These are phyloP conservation scores for Climacteris rufus DNA, from an alignment of 2,113 vertebrate species.

Conservation along the genomic window DNA sequence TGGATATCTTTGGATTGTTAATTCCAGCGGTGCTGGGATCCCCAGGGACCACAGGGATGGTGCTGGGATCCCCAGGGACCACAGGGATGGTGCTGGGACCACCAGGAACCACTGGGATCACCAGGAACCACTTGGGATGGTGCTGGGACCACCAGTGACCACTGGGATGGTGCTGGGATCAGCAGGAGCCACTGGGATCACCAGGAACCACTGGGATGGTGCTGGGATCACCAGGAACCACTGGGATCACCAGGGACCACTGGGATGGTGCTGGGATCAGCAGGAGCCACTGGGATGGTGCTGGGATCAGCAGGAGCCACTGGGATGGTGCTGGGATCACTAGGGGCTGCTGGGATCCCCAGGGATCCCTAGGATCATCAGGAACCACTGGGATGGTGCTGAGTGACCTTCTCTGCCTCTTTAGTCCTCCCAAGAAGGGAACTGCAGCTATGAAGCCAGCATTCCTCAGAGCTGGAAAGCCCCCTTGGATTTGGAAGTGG, in stretches of 20 bases:
- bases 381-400: neutral
- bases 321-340: neutral
- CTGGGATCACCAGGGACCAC: too few relatives aligned
- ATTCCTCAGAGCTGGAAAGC: neutral
- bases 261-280: neutral
- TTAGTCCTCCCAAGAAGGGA: neutral
- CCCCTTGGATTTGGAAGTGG: neutral
- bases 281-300: neutral
- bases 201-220: neutral
- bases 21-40: neutral
- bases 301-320: neutral
- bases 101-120: neutral
- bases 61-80: neutral
- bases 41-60: neutral
- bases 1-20: neutral
- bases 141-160: fast-evolving
- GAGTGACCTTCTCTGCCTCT: neutral
- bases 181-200: too few relatives aligned
- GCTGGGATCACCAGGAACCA: neutral
- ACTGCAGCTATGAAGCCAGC: neutral
- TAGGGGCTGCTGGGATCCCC: neutral
- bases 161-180: neutral
- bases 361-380: neutral
- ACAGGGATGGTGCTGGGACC: neutral
- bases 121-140: neutral